Evolutionary conservation across 2,888 invertebrate species (phyloP), one percentile per base, ranked within the genome.

Genomic region (Exephanes ischioxanthus): DNA sequence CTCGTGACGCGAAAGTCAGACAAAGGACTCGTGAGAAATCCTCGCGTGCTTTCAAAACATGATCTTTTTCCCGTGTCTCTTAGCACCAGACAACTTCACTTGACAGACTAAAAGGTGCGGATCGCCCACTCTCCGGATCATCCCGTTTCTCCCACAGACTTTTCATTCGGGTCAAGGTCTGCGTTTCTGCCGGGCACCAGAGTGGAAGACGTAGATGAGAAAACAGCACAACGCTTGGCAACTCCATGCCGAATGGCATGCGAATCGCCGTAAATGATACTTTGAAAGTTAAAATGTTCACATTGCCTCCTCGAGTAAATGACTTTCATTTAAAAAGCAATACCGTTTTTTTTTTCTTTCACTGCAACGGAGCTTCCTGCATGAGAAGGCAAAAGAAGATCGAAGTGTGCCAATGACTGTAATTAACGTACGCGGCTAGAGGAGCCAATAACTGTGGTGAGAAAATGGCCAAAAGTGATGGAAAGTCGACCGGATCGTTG

Each of bases 141-240:
- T 7, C 22, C 5, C 58, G 58, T 37, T 76, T 45, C 11, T 11
- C 75, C 48, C 76, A 14, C 14, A 33, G 19, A 51, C 53, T 53
- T 76, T 53, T 19, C 33, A 30, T 61, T 45, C 22, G 33, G 61
- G 79, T 71, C 79, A 63, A 70, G 70, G 48, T 61, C 51, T 14
- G 26, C 30, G 14, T 45, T 68, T 68, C 37, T 37, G 19, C 14
- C 11, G 3, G 14, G n/a, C 67, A 37, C 19, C 9, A 11, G 37
- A 22, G 45, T 45, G 45, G 45, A 45, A 37, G 45, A 37, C 11
- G 45, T 19, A 45, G 67, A 68, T 37, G 19, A 3, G 19, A 58
- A 3, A 37, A 41, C 67, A 19, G n/a, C 37, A 41, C 58, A 58
- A 22, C 3, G 22, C 19, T 58, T 22, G 58, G 58, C 22, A 58